These are phyloP conservation scores for Sarcophaga bullata DNA, from an alignment of 1,140 invertebrate species.

Conservation along the genomic window DNA sequence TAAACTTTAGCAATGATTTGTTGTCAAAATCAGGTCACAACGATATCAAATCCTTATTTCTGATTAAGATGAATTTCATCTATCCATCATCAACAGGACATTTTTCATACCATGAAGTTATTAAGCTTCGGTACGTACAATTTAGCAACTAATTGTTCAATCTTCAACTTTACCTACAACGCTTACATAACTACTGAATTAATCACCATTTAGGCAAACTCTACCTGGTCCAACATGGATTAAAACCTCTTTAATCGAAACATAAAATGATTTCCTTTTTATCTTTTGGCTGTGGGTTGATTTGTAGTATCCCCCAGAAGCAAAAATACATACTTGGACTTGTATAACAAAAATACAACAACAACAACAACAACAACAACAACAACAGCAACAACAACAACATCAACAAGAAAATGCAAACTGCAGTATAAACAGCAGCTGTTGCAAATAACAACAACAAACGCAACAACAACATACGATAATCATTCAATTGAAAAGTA, in stretches of 20 bases:
- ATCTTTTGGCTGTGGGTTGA: slow-evolving; percentile 14
- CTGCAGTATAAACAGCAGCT: neutral
- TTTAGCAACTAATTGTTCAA: too few relatives aligned
- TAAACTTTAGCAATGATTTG: too few relatives aligned
- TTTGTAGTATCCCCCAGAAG: slow-evolving; percentile 20
- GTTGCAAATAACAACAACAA: neutral
- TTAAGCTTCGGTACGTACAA: too few relatives aligned
- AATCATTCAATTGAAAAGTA: slow-evolving; percentile 17
- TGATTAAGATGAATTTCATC: too few relatives aligned
- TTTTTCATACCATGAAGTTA: too few relatives aligned
- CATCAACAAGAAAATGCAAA: neutral
- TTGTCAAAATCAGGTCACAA: too few relatives aligned
- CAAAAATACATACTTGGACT: neutral
- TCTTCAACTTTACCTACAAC: too few relatives aligned
- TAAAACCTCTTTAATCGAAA: neutral
- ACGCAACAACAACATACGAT: neutral
- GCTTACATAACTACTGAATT: too few relatives aligned
- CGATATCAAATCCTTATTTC: too few relatives aligned
- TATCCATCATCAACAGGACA: too few relatives aligned
- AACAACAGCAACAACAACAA: neutral
- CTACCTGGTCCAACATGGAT: too few relatives aligned
- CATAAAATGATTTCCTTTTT: slow-evolving; percentile 16
- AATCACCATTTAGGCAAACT: too few relatives aligned
- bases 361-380: neutral
- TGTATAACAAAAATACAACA: neutral